Evolutionary conservation across 2,797 vertebrate species (phyloP), one percentile per base, ranked within the genome.

Genomic region (Silurus lanzhouensis): DNA sequence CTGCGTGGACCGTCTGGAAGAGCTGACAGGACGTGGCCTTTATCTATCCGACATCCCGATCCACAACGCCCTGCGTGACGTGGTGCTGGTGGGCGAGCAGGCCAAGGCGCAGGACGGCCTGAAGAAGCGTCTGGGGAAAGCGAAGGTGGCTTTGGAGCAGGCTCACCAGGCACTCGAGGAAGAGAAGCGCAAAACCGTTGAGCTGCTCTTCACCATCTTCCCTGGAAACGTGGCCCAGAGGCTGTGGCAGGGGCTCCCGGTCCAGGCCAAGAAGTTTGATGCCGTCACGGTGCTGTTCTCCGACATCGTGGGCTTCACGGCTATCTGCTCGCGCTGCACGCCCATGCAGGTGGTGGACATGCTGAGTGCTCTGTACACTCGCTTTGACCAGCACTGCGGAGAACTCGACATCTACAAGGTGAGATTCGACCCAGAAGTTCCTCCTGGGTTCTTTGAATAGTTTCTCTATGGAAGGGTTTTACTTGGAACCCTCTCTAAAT

Each of bases 321-420:
- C 98, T 78, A 96, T 98, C 90, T 99, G 98, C 91, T 97, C 97
- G 0, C 95, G 93, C 14, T 99, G 98, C 83, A 98, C 97, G 0
- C 97, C 98, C 0, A 97, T 99, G 96, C 98, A 99, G 95, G 98
- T 99, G 91, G 97, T 99, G 92, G 98, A 97, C 91, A 99, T 99
- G 98, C 96, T 99, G 82, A 99, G 97, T 3, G 97, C 97, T 76
- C 93, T 99, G 74, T 99, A 99, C 93, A 99, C 98, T 44, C 96
- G 95, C 89, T 99, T 99, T 90, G 98, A 99, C 93, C 96, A 95
- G 90, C 95, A 98, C 0, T 99, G 97, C 58, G 98, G 98, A 85
- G 97, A 98, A 90, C 95, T 99, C 85, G 98, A 99, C 86, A 94
- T 99, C 85, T 99, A 99, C 91, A 99, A 99, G 98, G 98, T 99